Conservation (phyloP, 2,113 vertebrate genomes). For the Microcebus ravelobensis region DNA sequence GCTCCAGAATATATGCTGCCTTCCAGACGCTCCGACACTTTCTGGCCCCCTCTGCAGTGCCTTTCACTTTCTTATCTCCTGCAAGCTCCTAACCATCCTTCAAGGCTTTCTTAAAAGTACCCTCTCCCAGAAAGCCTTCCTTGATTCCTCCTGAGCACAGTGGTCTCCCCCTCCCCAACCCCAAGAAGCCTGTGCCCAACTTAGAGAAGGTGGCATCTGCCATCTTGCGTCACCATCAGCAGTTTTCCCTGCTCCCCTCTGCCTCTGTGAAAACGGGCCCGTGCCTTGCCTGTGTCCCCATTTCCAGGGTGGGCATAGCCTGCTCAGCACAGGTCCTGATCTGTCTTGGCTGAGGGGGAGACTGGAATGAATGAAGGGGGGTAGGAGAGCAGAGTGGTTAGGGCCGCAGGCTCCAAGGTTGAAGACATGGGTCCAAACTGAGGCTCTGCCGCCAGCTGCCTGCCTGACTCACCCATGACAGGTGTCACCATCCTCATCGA, state of each 20-base stretch:
- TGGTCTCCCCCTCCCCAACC: neutral
- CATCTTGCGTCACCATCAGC: fast-evolving
- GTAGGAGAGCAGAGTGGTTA: neutral
- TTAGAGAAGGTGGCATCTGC: neutral
- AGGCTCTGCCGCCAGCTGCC: neutral
- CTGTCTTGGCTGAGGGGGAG: neutral
- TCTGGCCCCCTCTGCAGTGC: neutral
- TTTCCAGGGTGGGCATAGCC: neutral
- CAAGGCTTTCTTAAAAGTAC: neutral
- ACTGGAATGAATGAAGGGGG: neutral
- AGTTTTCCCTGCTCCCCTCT: neutral
- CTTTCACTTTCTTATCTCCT: neutral
- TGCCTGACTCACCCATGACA: neutral
- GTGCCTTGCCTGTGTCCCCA: too few species aligned
- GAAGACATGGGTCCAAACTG: neutral
- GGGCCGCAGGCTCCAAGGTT: neutral
- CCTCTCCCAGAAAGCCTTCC: neutral
- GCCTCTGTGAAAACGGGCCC: neutral
- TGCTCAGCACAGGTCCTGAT: neutral
- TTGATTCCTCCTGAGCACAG: neutral
- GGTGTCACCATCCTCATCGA: neutral
- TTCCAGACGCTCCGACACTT: neutral
- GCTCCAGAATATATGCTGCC: neutral
- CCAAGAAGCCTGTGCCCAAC: neutral
- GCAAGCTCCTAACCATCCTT: neutral